Conservation (phyloP, 1,140 invertebrate species). For the Antheraea pernyi region DNA sequence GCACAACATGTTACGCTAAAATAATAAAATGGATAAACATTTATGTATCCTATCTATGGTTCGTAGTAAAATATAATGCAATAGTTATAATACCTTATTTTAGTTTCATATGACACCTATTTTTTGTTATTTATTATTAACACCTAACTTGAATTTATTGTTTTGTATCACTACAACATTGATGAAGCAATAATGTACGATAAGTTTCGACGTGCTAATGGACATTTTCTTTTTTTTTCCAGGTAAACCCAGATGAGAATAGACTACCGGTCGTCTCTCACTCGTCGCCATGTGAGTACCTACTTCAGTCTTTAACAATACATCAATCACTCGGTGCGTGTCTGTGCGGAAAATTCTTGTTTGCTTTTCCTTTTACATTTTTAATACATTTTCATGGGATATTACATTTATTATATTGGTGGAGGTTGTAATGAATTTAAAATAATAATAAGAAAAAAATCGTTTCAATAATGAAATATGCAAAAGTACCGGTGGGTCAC, state of each 20-base stretch:
- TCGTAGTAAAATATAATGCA: too few relatives aligned
- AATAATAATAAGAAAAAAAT: too few relatives aligned
- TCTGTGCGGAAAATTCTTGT: slow-evolving; percentile 11
- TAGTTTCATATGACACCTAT: too few relatives aligned
- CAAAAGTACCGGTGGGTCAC: too few relatives aligned
- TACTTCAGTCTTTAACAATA: slow-evolving; percentile 26
- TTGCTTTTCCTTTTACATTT: not conserved
- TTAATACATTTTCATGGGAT: not conserved
- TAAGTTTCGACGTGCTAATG: not conserved
- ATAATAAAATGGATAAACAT: too few relatives aligned
- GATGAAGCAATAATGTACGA: not conserved
- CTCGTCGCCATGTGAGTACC: slow-evolving; percentile 66
- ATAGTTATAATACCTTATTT: too few relatives aligned
- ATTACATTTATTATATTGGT: not conserved
- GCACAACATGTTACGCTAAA: too few relatives aligned
- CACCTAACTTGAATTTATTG: too few relatives aligned
- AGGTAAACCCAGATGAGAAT: slow-evolving; percentile 72
- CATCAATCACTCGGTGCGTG: slow-evolving; percentile 43
- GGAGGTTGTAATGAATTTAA: too few relatives aligned
- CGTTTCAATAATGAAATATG: too few relatives aligned
- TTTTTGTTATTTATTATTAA: too few relatives aligned
- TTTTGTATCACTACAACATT: not conserved
- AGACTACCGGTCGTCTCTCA: slow-evolving; percentile 61
- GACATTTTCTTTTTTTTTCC: slow-evolving; percentile 35
- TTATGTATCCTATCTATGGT: too few relatives aligned